Evolutionary conservation across 2,113 vertebrate species (phyloP).

Genomic region (Actinemys pallida): DNA sequence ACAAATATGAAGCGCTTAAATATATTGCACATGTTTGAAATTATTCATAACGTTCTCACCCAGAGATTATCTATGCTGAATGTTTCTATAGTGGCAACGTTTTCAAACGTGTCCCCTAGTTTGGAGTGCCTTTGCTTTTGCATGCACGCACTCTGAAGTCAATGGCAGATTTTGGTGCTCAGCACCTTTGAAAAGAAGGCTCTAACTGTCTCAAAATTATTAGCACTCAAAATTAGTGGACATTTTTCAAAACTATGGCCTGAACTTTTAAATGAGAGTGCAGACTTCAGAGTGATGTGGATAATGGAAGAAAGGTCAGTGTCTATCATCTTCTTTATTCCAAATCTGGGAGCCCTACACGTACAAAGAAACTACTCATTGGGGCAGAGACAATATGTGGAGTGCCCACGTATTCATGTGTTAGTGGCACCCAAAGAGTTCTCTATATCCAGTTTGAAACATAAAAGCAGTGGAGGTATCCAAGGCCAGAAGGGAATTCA

Average conservation of each 20-base stretch:
- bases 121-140: neutral
- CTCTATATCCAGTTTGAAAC: neutral
- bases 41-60: neutral
- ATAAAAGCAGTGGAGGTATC: neutral
- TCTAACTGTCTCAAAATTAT: neutral
- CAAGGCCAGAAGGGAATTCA: neutral
- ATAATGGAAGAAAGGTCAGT: neutral
- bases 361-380: neutral
- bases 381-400: neutral
- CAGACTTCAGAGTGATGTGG: neutral
- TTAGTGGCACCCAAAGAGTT: neutral
- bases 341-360: neutral
- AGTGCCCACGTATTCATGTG: neutral
- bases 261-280: neutral
- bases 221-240: neutral
- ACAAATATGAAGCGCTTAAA: neutral
- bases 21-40: slow-evolving; percentile 34
- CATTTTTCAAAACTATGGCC: neutral
- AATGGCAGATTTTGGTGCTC: neutral
- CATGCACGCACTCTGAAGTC: neutral
- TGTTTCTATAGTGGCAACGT: neutral
- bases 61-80: neutral
- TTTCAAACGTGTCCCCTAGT: neutral
- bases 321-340: neutral
- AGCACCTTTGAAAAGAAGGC: neutral